Base-by-base conservation (phyloP, 2,113 vertebrate species). In the Peromyscus maniculatus region DNA sequence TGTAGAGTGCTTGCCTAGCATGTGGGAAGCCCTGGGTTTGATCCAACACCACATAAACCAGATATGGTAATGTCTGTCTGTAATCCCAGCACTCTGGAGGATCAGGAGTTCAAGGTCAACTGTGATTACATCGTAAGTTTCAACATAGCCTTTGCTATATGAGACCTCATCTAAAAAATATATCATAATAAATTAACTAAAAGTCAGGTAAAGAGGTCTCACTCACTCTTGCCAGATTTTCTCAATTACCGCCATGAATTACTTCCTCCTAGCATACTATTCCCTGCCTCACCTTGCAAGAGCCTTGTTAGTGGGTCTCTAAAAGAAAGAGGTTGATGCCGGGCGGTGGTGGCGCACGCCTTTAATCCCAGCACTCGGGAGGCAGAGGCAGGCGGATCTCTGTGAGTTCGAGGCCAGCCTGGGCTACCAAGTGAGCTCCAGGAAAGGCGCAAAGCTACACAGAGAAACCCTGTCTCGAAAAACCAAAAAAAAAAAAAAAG, bases 301-400 rank as follows among this genome's bases (percentile, higher is more conserved):
- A 97, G 93, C 77, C 83, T 43, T 93, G 94, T 95, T 87, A 97
- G 95, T 96, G 83, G 96, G 94, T 97, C 95, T 94, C 87, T 89
- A 71, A 71, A 72, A 96, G 91, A 96, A 49, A 91, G 19, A 84
- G 91, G 82, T 94, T 97, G 91, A 91, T 83, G n/a, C n/a, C n/a
- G n/a, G n/a, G n/a, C n/a, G n/a, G n/a, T n/a, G n/a, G n/a, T n/a
- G n/a, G n/a, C n/a, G n/a, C n/a, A n/a, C n/a, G n/a, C n/a, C n/a
- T n/a, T n/a, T n/a, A n/a, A n/a, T n/a, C n/a, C n/a, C n/a, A n/a
- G n/a, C n/a, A n/a, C n/a, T n/a, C n/a, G n/a, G n/a, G n/a, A n/a
- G n/a, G n/a, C n/a, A n/a, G n/a, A n/a, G n/a, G n/a, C n/a, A n/a
- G n/a, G n/a, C n/a, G n/a, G n/a, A n/a, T n/a, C n/a, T n/a, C n/a